phyloP scores from a whole-genome alignment of 2,888 invertebrate species.

The Drosophila melanosoma region DNA sequence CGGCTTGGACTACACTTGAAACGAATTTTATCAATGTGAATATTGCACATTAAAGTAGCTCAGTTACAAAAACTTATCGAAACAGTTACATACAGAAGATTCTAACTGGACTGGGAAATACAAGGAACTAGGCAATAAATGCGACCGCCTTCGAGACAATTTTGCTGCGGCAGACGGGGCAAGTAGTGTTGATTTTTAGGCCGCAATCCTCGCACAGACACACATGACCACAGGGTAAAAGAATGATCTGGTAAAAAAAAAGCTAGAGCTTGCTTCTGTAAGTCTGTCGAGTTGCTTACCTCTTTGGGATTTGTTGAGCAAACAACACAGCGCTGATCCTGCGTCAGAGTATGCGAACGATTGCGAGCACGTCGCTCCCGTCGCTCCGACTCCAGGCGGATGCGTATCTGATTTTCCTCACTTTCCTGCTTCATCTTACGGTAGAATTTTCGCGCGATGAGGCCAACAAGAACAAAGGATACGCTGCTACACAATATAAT shows the following conservation, averaged over 20 bases:
- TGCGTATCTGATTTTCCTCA: constrained; percentile 86
- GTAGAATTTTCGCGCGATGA: constrained; percentile 86
- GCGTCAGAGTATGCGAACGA: constrained; percentile 87
- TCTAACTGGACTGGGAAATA: constrained; percentile 7
- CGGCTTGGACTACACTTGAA: constrained; percentile 39
- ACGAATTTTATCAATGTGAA: constrained; percentile 51
- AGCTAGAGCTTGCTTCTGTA: neutral
- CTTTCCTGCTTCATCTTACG: constrained; percentile 86
- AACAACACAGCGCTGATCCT: constrained; percentile 92
- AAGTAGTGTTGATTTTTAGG: constrained; percentile 88
- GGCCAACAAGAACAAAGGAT: constrained; percentile 86
- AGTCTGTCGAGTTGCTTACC: constrained; percentile 83
- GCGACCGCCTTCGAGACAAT: constrained; percentile 91
- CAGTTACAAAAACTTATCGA: constrained; percentile 41
- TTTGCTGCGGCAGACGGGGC: constrained; percentile 92
- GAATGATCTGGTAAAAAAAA: constrained; percentile 87
- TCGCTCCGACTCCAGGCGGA: constrained; percentile 87
- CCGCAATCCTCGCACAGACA: constrained; percentile 95
- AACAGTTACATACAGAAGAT: constrained; percentile 23
- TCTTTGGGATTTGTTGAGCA: constrained; percentile 94
- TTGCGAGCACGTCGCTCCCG: constrained; percentile 88
- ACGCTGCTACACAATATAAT: constrained; percentile 87
- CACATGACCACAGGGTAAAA: constrained; percentile 95
- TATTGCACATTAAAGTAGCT: constrained; percentile 30
- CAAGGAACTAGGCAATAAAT: constrained; percentile 88